Percentiles rank a stretch among this genome's conserved stretches.
These are phyloP conservation scores for Fregetta grallaria DNA, from an alignment of 2,113 vertebrate genomes.

Conservation along the genomic window DNA sequence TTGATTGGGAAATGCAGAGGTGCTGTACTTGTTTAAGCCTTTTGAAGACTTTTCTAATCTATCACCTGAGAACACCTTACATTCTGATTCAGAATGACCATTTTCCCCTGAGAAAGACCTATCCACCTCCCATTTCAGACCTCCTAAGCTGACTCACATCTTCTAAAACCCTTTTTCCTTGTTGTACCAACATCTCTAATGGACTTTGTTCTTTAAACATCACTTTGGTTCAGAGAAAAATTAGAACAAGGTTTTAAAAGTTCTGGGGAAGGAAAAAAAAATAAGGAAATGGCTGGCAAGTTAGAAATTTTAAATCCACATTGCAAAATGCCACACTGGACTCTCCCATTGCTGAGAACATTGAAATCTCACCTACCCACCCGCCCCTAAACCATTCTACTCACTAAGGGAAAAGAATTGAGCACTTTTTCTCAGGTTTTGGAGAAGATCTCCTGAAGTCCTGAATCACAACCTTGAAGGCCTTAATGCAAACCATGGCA, in stretches of 20 bases:
- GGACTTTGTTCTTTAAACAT: background rate
- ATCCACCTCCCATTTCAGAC: background rate
- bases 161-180: background rate
- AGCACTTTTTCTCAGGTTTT: background rate
- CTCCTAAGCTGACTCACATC: background rate
- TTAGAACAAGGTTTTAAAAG: background rate
- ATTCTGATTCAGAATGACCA: background rate
- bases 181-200: background rate
- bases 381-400: background rate
- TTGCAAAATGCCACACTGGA: background rate
- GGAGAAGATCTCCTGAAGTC: background rate
- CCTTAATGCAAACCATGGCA: background rate
- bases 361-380: background rate
- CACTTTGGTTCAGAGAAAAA: background rate
- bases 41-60: background rate
- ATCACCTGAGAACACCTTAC: background rate
- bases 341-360: background rate
- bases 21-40: background rate
- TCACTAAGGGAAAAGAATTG: background rate
- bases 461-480: background rate
- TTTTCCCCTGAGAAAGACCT: background rate
- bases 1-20: background rate
- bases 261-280: background rate
- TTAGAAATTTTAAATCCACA: conserved; percentile 17
- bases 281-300: background rate